These are phyloP conservation scores for Echinops telfairi DNA, from an alignment of 2,113 vertebrate species.

Conservation along the genomic window DNA sequence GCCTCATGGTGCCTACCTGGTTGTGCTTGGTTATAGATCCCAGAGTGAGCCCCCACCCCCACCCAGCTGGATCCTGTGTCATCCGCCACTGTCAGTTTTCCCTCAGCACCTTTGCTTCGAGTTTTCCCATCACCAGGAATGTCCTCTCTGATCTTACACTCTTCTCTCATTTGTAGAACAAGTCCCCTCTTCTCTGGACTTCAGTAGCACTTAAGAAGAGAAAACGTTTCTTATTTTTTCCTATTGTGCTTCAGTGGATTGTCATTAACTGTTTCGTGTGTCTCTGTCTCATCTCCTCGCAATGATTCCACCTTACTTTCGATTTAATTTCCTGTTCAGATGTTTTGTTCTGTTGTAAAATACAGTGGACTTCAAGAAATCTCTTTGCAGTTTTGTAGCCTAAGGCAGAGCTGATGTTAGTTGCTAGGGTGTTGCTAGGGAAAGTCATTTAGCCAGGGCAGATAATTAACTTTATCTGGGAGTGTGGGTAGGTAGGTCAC, in stretches of 20 bases:
- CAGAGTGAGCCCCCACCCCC: not conserved
- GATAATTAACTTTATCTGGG: constrained; percentile 82
- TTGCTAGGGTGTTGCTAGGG: constrained; percentile 82
- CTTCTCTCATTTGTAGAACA: not conserved
- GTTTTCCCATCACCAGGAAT: not conserved
- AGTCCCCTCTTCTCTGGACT: not conserved
- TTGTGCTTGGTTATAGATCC: not conserved
- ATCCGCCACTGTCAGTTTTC: not conserved
- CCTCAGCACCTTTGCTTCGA: not conserved
- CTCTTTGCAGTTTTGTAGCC: constrained; percentile 76
- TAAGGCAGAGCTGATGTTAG: constrained; percentile 74
- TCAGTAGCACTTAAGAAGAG: not conserved
- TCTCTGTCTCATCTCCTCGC: constrained; percentile 53
- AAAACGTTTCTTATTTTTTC: constrained; percentile 44
- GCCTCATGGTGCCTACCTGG: not conserved
- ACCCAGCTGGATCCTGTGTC: no score
- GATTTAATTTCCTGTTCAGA: constrained; percentile 80
- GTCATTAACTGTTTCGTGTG: not conserved
- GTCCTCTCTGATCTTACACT: not conserved
- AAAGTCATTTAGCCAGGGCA: constrained; percentile 80
- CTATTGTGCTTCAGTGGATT: not conserved
- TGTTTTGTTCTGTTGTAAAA: constrained; percentile 76
- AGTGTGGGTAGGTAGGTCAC: constrained; percentile 70
- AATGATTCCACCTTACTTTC: constrained; percentile 73
- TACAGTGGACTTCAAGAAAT: constrained; percentile 77